These are phyloP conservation scores for Cyphomyrus plagiostoma DNA, from an alignment of 2,113 vertebrate genomes.

Conservation along the genomic window DNA sequence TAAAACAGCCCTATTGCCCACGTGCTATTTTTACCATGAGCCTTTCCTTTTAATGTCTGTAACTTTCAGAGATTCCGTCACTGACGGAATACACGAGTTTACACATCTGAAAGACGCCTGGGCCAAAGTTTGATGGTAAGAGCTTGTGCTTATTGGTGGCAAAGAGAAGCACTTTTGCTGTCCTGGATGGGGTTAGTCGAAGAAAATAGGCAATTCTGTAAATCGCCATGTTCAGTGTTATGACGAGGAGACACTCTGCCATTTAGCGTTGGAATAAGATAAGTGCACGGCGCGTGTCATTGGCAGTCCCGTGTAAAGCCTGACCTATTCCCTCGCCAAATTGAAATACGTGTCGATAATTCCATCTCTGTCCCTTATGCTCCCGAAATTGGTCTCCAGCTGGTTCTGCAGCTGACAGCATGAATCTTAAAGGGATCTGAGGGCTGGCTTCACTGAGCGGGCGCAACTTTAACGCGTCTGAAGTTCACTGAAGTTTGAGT, in stretches of 20 bases:
- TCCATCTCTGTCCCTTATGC: neutral
- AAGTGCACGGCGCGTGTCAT: neutral
- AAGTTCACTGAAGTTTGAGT: slow-evolving; percentile 32
- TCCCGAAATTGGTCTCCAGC: slow-evolving; percentile 16
- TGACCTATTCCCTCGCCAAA: slow-evolving; percentile 1
- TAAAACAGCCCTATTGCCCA: slow-evolving; percentile 16
- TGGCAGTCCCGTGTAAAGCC: neutral
- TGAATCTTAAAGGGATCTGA: slow-evolving; percentile 28
- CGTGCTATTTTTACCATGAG: neutral
- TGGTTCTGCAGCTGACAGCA: slow-evolving; percentile 33
- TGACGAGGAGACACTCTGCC: slow-evolving; percentile 32
- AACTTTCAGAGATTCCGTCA: slow-evolving; percentile 20
- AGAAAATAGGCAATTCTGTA: slow-evolving; percentile 36
- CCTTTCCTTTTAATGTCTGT: slow-evolving; percentile 25
- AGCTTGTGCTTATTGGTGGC: slow-evolving; percentile 27
- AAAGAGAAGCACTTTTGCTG: slow-evolving; percentile 27
- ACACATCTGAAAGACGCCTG: slow-evolving; percentile 36
- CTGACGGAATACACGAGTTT: slow-evolving; percentile 36
- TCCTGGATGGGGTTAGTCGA: slow-evolving; percentile 37
- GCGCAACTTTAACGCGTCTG: slow-evolving; percentile 31
- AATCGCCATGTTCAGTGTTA: slow-evolving; percentile 29
- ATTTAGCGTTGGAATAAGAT: slow-evolving; percentile 27
- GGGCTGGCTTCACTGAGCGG: slow-evolving; percentile 23
- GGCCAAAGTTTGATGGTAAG: slow-evolving; percentile 37
- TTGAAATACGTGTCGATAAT: slow-evolving; percentile 8